Evolutionary conservation across 1,140 invertebrate genomes (phyloP).

Genomic region (Archivesica marissinica): DNA sequence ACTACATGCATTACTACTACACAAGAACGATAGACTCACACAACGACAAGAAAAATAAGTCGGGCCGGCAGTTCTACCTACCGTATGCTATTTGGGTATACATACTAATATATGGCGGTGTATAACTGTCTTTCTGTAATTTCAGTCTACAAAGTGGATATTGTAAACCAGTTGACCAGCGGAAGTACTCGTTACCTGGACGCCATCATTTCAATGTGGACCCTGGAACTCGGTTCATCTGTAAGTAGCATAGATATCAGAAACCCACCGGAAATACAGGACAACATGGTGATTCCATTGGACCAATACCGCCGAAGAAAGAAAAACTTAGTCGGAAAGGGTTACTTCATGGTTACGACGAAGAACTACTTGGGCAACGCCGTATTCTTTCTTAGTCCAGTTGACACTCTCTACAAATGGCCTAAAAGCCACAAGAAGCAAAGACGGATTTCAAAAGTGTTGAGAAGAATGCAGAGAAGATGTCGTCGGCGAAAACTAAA

Average conservation of each 20-base stretch:
- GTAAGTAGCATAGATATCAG: background rate
- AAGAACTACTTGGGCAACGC: background rate
- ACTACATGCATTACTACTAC: too few species aligned
- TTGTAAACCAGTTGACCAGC: background rate
- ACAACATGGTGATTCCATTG: background rate
- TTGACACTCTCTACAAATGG: background rate
- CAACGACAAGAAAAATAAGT: too few species aligned
- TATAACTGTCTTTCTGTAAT: background rate
- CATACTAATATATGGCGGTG: background rate
- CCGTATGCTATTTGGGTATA: too few species aligned
- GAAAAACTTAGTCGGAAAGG: background rate
- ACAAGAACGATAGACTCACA: too few species aligned
- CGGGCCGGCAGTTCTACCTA: too few species aligned
- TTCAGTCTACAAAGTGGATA: conserved; percentile 1
- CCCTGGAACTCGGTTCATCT: background rate
- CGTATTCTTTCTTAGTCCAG: background rate
- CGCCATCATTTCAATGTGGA: background rate
- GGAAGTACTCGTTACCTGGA: background rate
- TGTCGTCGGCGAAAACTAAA: too few species aligned
- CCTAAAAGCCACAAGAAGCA: background rate
- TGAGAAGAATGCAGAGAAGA: background rate
- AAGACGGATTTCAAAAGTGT: background rate
- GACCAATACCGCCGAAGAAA: background rate
- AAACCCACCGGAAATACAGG: background rate
- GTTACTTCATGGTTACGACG: background rate